Evolutionary conservation across 2,888 invertebrate genomes (phyloP).

Genomic region (Agapetus fuscipes): DNA sequence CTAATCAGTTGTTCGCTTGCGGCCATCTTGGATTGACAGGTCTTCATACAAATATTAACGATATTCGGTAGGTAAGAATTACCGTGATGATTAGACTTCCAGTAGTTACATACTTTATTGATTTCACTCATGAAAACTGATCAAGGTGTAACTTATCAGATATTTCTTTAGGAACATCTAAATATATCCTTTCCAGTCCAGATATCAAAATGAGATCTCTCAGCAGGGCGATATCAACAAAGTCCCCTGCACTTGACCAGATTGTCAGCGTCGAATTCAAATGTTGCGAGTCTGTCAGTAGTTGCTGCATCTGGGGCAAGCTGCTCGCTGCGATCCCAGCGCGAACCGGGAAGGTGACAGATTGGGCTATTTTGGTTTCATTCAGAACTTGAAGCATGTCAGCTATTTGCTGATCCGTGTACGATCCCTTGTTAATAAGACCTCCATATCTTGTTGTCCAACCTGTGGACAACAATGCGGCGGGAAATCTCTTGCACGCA

Average conservation of each 20-base stretch:
- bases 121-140: no score
- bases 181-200: slow-evolving; percentile 58
- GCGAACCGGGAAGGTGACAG: slow-evolving; percentile 72
- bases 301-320: slow-evolving; percentile 45
- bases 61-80: no score
- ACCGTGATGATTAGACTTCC: no score
- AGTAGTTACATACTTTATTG: slow-evolving; percentile 5
- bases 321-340: slow-evolving; percentile 62
- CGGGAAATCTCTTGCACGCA: slow-evolving; percentile 47
- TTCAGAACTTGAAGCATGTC: slow-evolving; percentile 45
- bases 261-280: slow-evolving; percentile 63
- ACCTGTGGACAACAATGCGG: slow-evolving; percentile 66
- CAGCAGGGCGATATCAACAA: slow-evolving; percentile 55
- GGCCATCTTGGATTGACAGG: no score
- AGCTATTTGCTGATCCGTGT: slow-evolving; percentile 53
- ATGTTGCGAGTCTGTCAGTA: slow-evolving; percentile 44
- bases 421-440: slow-evolving; percentile 44
- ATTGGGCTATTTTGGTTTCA: slow-evolving; percentile 47
- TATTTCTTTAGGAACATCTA: slow-evolving; percentile 65
- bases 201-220: slow-evolving; percentile 55
- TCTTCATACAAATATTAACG: no score
- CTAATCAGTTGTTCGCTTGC: no score
- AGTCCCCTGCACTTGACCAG: slow-evolving; percentile 63
- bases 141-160: no score
- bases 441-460: slow-evolving; percentile 69